These are phyloP conservation scores for Alexandromys fortis DNA, from an alignment of 2,113 vertebrate species.

Conservation along the genomic window DNA sequence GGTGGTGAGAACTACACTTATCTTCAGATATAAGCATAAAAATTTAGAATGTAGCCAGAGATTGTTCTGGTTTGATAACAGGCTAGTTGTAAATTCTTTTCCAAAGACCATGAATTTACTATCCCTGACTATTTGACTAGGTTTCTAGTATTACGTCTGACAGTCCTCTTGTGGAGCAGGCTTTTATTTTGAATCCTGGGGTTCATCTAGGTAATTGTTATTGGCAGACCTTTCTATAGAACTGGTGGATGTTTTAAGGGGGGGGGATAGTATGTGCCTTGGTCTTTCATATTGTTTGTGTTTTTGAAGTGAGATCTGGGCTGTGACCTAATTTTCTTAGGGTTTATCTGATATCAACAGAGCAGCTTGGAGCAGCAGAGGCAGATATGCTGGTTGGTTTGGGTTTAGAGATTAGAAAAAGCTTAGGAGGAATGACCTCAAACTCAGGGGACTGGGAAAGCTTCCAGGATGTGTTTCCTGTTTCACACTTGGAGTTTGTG, in stretches of 20 bases:
- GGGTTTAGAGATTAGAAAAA: neutral
- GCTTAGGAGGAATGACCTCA: neutral
- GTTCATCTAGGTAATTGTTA: neutral
- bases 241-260: neutral
- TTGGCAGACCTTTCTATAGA: neutral
- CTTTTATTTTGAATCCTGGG: neutral
- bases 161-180: neutral
- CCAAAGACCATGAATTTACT: neutral
- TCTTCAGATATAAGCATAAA: neutral
- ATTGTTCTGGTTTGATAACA: too few relatives aligned
- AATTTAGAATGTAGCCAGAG: neutral
- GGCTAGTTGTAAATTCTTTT: neutral
- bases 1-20: neutral
- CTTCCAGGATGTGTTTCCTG: neutral
- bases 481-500: neutral
- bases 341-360: neutral
- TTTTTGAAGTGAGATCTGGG: neutral
- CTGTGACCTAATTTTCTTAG: neutral
- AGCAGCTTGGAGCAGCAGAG: neutral
- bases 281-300: neutral
- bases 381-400: neutral
- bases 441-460: neutral
- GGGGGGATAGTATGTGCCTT: neutral
- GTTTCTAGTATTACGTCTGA: neutral
- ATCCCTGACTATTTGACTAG: neutral